Conservation (phyloP, 2,113 vertebrate genomes). For the Cheirogaleus medius region DNA sequence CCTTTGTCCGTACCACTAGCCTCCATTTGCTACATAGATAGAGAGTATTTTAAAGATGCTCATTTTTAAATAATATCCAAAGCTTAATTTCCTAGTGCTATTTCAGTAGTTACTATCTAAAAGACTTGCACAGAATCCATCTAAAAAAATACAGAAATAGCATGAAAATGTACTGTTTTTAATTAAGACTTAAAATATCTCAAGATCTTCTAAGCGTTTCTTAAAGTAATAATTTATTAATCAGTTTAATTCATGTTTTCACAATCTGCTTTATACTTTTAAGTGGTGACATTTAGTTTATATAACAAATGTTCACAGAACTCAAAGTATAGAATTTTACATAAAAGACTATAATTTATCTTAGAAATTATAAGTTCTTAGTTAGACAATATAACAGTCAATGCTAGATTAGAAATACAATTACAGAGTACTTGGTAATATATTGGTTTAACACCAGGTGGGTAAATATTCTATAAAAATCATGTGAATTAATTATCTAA, state of each 20-base stretch:
- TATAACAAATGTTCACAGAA: conserved; percentile 53
- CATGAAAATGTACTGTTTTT: conserved; percentile 1
- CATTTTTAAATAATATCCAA: not conserved
- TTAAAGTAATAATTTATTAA: conserved; percentile 34
- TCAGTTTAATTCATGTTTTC: conserved; percentile 51
- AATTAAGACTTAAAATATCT: not conserved
- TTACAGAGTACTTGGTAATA: conserved; percentile 45
- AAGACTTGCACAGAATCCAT: not conserved
- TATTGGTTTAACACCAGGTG: not conserved
- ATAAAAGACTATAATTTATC: conserved; percentile 74
- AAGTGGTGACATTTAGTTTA: conserved; percentile 44
- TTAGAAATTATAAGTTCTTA: conserved; percentile 50
- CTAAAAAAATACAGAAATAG: not conserved
- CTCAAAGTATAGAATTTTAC: conserved; percentile 46
- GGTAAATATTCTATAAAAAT: not conserved
- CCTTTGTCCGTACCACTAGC: not conserved
- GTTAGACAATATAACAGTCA: conserved; percentile 61
- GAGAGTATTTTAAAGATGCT: not conserved
- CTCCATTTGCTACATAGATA: not conserved
- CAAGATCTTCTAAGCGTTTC: not conserved
- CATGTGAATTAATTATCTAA: not conserved
- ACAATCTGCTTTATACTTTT: conserved; percentile 27
- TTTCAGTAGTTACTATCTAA: not conserved
- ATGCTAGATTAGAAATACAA: conserved; percentile 40
- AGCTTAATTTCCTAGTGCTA: not conserved